A percentile compares a stretch with the other conserved stretches of the same genome.
These are phyloP conservation scores for Odontocerum albicorne DNA, from an alignment of 2,888 invertebrate genomes.

Conservation along the genomic window DNA sequence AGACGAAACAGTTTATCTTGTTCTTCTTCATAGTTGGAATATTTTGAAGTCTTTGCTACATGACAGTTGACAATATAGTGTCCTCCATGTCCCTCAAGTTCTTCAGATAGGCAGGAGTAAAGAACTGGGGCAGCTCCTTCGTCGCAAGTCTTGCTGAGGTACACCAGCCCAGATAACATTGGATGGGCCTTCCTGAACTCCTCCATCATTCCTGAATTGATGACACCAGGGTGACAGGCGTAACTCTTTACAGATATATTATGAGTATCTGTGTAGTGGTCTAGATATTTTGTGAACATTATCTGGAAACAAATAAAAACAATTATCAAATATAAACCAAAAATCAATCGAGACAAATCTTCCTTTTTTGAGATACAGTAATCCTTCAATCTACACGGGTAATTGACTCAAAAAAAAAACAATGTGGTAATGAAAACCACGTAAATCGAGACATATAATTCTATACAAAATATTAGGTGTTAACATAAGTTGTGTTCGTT, in stretches of 20 bases:
- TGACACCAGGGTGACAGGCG: slow-evolving; percentile 11
- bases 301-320: slow-evolving; percentile 7
- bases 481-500: too few species aligned
- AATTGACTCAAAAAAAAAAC: too few species aligned
- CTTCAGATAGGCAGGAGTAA: slow-evolving; percentile 72
- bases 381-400: too few species aligned
- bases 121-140: slow-evolving; percentile 80
- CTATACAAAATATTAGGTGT: too few species aligned
- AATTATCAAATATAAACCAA: background rate
- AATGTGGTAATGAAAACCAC: too few species aligned
- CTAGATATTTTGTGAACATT: slow-evolving; percentile 15
- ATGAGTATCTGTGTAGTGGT: background rate
- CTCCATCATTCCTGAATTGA: slow-evolving; percentile 2
- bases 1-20: slow-evolving; percentile 68
- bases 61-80: slow-evolving; percentile 78
- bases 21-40: slow-evolving; percentile 58
- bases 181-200: background rate
- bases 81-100: slow-evolving; percentile 76
- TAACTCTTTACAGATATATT: slow-evolving; percentile 1
- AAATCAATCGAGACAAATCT: too few species aligned
- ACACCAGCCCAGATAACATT: slow-evolving; percentile 43
- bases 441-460: too few species aligned
- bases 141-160: slow-evolving; percentile 77
- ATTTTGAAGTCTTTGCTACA: slow-evolving; percentile 56
- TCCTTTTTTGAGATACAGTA: too few species aligned